phyloP scores from a whole-genome alignment of 2,888 invertebrate genomes.

The Sarcophaga caerulescens region DNA sequence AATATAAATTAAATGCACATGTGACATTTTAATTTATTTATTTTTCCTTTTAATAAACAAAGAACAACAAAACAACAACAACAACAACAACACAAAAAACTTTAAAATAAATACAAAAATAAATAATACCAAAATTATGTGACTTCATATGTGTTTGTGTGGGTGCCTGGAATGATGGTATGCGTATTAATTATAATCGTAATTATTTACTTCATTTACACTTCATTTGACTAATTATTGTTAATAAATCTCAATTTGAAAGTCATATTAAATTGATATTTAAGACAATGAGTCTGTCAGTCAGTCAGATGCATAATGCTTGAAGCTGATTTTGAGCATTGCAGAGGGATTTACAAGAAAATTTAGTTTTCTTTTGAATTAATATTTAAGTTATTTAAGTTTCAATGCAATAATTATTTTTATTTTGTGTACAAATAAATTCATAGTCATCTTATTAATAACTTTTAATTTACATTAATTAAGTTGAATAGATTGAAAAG shows the following conservation, averaged over 20 bases:
- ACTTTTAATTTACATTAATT: no score
- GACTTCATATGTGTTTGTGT: not conserved
- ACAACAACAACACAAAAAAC: not conserved
- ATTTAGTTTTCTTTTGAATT: not conserved
- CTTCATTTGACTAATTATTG: slow-evolving; percentile 13
- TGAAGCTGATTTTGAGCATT: not conserved
- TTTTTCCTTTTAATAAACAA: slow-evolving; percentile 42
- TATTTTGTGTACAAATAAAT: no score
- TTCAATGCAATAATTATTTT: not conserved
- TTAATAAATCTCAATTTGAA: not conserved
- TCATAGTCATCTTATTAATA: no score
- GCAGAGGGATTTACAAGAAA: not conserved
- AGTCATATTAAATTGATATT: not conserved
- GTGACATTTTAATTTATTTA: slow-evolving; percentile 63
- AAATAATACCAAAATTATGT: not conserved
- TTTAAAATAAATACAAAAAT: not conserved
- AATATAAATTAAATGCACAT: slow-evolving; percentile 63
- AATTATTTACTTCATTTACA: slow-evolving; percentile 38
- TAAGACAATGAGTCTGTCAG: not conserved
- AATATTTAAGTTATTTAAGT: not conserved
- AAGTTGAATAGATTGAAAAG: no score
- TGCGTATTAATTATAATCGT: slow-evolving; percentile 7
- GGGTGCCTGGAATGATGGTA: not conserved
- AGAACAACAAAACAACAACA: not conserved
- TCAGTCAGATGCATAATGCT: not conserved